Percentiles rank a stretch among this genome's conserved stretches.
phyloP scores from a whole-genome alignment of 1,140 invertebrate genomes.

The Frieseomelitta varia region DNA sequence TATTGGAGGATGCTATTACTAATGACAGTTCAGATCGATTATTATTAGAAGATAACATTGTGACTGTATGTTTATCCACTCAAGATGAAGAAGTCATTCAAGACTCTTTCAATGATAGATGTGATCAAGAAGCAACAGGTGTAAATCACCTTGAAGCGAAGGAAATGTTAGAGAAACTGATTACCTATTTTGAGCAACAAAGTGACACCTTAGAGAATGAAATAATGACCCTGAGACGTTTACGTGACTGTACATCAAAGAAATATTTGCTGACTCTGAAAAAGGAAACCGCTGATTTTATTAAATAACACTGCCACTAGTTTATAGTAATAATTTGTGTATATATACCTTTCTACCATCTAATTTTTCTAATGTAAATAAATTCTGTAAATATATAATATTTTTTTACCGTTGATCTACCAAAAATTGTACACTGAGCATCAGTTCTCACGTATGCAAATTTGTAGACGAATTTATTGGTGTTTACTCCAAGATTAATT shows the following conservation, averaged over 20 bases:
- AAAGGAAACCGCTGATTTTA: background rate
- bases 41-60: background rate
- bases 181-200: constrained; percentile 8
- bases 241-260: background rate
- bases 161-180: constrained; percentile 6
- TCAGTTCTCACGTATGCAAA: background rate
- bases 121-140: background rate
- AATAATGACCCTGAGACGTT: background rate
- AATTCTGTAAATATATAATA: constrained; percentile 14
- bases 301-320: background rate
- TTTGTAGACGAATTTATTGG: background rate
- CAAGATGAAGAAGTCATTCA: background rate
- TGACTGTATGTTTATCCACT: background rate
- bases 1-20: background rate
- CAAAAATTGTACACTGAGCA: background rate
- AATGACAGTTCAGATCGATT: background rate
- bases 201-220: background rate
- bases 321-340: background rate
- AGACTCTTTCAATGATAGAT: background rate
- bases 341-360: background rate
- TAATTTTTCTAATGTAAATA: background rate
- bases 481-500: background rate
- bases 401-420: background rate
- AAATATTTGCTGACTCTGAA: constrained; percentile 7
- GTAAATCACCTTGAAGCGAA: background rate